Evolutionary conservation across 2,888 invertebrate species (phyloP).

Genomic region (Branchinecta sandiegonensis): DNA sequence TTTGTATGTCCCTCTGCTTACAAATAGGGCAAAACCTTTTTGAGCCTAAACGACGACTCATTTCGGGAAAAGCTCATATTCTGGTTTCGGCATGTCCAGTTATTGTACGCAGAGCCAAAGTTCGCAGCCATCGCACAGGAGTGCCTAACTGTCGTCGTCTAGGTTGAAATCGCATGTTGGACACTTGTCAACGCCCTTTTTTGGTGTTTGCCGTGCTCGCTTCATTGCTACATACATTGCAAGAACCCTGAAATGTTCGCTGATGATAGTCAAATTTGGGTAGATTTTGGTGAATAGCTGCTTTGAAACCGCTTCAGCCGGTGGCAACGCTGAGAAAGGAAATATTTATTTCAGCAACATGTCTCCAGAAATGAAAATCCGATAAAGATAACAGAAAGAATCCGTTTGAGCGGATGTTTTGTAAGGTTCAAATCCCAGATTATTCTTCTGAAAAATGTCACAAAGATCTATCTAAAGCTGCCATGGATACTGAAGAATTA

Average conservation of each 20-base stretch:
- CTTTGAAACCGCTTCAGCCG: background rate
- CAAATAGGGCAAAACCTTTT: background rate
- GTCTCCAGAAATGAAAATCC: background rate
- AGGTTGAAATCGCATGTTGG: background rate
- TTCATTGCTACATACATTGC: background rate
- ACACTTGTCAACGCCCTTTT: background rate
- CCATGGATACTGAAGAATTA: too few species aligned
- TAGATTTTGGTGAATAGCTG: too few species aligned
- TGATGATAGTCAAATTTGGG: background rate
- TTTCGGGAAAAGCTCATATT: slow-evolving; percentile 3
- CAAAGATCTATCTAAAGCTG: too few species aligned
- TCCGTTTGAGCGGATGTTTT: too few species aligned
- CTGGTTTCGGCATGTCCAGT: slow-evolving; percentile 1
- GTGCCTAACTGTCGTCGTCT: background rate
- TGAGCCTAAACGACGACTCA: background rate
- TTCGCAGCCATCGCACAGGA: background rate
- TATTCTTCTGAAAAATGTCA: too few species aligned
- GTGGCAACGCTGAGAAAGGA: background rate
- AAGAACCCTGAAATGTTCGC: background rate
- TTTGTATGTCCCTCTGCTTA: too few species aligned
- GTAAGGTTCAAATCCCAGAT: too few species aligned
- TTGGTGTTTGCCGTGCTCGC: background rate
- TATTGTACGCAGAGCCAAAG: background rate
- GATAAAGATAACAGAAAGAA: background rate
- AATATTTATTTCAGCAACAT: background rate